Evolutionary conservation across 2,113 vertebrate genomes (phyloP).

Genomic region (Lagenorhynchus albirostris): DNA sequence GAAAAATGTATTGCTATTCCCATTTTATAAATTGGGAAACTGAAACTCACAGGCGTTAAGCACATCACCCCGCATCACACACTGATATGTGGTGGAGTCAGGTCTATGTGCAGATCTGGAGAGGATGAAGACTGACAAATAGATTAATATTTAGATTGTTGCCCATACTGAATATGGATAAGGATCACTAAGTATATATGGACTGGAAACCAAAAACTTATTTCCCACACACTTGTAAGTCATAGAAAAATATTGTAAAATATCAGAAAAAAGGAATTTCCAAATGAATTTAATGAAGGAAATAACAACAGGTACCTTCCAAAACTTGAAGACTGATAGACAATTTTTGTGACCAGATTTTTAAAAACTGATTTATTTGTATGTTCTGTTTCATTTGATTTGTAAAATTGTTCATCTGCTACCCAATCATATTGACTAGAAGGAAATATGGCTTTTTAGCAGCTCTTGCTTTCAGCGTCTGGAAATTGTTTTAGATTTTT

Average conservation of each 20-base stretch:
- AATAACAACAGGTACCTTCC: background rate
- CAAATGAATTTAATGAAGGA: background rate
- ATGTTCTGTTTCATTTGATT: background rate
- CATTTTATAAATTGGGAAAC: background rate
- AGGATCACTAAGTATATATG: background rate
- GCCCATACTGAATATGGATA: background rate
- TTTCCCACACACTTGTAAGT: background rate
- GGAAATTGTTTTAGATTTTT: background rate
- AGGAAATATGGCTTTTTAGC: background rate
- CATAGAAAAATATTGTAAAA: background rate
- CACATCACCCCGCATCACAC: background rate
- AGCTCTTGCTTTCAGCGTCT: background rate
- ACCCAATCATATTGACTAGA: background rate
- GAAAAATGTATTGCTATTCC: background rate
- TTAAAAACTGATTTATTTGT: background rate
- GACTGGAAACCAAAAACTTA: background rate
- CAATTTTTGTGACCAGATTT: background rate
- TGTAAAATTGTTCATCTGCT: background rate
- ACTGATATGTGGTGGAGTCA: too few species aligned
- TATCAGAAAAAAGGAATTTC: background rate
- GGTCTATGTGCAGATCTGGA: background rate
- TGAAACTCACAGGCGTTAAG: background rate
- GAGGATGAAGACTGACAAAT: background rate
- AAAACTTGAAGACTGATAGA: background rate
- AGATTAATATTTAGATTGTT: background rate